Evolutionary conservation across 2,888 invertebrate genomes (phyloP).

Genomic region (Lasius fuliginosus): DNA sequence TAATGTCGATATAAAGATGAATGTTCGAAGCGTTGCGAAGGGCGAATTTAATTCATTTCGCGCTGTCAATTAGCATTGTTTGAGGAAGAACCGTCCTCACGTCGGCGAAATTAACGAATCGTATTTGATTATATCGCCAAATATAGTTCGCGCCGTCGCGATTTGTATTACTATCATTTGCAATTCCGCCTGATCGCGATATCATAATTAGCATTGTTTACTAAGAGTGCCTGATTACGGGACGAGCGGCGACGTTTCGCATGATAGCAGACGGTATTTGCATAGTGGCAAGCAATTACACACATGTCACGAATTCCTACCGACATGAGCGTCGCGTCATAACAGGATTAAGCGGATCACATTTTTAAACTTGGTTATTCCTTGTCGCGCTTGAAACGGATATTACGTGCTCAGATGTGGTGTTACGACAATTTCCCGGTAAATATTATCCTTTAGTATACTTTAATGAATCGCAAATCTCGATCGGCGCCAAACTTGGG

Average conservation of each 20-base stretch:
- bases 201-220: constrained; percentile 84
- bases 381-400: neutral
- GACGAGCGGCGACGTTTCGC: constrained; percentile 55
- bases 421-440: constrained; percentile 22
- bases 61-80: constrained; percentile 27
- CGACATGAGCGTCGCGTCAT: constrained; percentile 52
- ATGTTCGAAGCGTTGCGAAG: neutral
- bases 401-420: constrained; percentile 22
- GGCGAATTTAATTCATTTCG: constrained; percentile 3
- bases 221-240: constrained; percentile 82
- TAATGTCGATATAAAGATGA: neutral
- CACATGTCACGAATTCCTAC: constrained; percentile 60
- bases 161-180: constrained; percentile 76
- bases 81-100: neutral
- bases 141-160: constrained; percentile 69
- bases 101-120: constrained; percentile 16
- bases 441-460: neutral
- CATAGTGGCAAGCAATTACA: constrained; percentile 75
- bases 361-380: constrained; percentile 50
- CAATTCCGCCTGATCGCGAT: constrained; percentile 58
- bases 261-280: constrained; percentile 67
- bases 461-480: constrained; percentile 17
- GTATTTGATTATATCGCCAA: constrained; percentile 44
- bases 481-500: neutral
- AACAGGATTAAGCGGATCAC: constrained; percentile 59